Evolutionary conservation across 2,797 vertebrate species (phyloP), one percentile per base, ranked within the genome.

Genomic region (Gallirallus australis): DNA sequence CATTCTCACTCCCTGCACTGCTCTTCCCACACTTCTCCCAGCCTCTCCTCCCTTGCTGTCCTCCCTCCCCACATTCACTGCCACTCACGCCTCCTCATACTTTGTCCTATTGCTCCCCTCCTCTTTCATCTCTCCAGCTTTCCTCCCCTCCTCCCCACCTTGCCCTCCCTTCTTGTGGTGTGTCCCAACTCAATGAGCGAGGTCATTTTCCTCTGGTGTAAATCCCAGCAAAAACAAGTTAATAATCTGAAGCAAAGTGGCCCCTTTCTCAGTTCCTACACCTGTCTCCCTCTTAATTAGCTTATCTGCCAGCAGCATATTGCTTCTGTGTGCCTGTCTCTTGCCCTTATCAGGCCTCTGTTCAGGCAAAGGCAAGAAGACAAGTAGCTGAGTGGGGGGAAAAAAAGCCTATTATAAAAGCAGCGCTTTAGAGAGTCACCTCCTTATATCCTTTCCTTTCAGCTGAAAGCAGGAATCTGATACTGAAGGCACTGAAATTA

Each of bases 371-470:
- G 85, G 93, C 89, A 94, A 90, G 92, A 94, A 96, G 94, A 97
- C 96, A 96, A 96, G 96, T 87, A 91, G 91, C 91, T 91, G 94
- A 96, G 82, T 82, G 75, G 91, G 45, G 88, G 79, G 86, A 84
- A 90, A 89, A 88, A 88, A 93, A 96, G 94, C 91, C 90, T 93
- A 95, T 97, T 95, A 97, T 57, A 95, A 96, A 95, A 76, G 87
- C 60, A 72, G 80, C 33, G 60, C 87, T 93, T 96, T 78, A 73
- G 79, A 48, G 48, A 69, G 48, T 96, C 92, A 94, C 94, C 92
- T 96, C 91, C 88, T 92, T 83, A 82, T 81, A 91, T 86, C 93
- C 95, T 89, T 71, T 66, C 73, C 72, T 90, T 94, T 97, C 88
- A 97, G 84, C 93, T 80, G 60, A 73, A 84, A 90, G 82, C 56